Conservation (phyloP, 2,797 vertebrate species). For the Chaenodraco wilsoni region DNA sequence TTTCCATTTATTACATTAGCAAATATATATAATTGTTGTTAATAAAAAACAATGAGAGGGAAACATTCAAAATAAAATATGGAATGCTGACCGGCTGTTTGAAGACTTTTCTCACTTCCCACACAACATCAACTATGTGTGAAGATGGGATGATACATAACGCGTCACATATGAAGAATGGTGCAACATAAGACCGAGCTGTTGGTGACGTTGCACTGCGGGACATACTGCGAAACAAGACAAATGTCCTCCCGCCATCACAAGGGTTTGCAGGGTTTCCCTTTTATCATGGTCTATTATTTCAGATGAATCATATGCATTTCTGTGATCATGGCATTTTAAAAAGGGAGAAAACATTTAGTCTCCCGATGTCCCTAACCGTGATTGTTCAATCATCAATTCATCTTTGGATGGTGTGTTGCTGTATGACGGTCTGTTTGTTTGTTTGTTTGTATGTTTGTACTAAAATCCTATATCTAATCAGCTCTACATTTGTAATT, state of each 20-base stretch:
- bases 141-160: conserved; percentile 44
- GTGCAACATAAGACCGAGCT: conserved; percentile 31
- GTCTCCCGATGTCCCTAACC: not conserved
- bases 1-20: conserved; percentile 29
- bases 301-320: conserved; percentile 14
- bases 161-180: conserved; percentile 46
- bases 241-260: conserved; percentile 10
- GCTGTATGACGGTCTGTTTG: too few species aligned
- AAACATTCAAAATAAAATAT: conserved; percentile 58
- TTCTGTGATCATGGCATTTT: conserved; percentile 2
- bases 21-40: conserved; percentile 40
- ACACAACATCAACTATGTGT: conserved; percentile 14
- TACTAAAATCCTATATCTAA: too few species aligned
- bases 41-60: conserved; percentile 13
- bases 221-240: conserved; percentile 27
- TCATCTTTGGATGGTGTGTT: not conserved
- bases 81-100: conserved; percentile 49
- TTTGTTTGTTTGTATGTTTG: too few species aligned
- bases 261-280: conserved; percentile 6
- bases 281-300: not conserved
- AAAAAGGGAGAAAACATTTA: not conserved
- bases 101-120: conserved; percentile 41
- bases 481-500: not conserved
- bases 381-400: not conserved
- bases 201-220: conserved; percentile 39